Conservation (phyloP, 2,888 invertebrate genomes). For the Maniola hyperantus region DNA sequence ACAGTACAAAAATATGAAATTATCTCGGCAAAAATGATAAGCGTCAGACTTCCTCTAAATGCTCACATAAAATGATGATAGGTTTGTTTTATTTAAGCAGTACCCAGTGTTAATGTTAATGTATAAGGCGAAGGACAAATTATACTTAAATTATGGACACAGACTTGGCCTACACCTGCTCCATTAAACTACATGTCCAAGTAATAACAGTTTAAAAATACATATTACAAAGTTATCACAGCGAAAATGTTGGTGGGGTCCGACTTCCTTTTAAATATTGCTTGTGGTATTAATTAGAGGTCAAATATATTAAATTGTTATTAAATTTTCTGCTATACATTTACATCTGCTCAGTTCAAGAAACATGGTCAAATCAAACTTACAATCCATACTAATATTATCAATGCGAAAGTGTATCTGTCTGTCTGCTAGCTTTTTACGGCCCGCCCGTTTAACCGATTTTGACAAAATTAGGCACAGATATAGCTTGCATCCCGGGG, state of each 20-base stretch:
- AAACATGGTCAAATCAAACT: too few species aligned
- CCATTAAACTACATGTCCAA: not conserved
- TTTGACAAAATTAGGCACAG: too few species aligned
- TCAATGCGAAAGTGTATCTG: too few species aligned
- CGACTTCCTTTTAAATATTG: conserved; percentile 32
- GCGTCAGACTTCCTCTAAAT: conserved; percentile 39
- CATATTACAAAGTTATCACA: conserved; percentile 22
- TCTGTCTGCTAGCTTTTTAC: too few species aligned
- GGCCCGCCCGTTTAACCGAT: too few species aligned
- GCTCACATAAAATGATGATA: conserved; percentile 29
- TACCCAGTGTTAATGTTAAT: not conserved
- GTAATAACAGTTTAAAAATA: conserved; percentile 23
- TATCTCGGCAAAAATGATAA: conserved; percentile 31
- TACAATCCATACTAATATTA: too few species aligned
- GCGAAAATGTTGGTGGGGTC: conserved; percentile 27
- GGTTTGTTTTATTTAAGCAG: conserved; percentile 11
- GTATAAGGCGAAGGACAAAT: not conserved
- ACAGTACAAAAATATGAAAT: conserved; percentile 29
- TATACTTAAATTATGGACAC: too few species aligned
- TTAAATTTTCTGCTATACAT: too few species aligned
- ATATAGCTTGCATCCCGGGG: too few species aligned
- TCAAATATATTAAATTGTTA: too few species aligned
- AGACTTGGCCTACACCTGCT: not conserved
- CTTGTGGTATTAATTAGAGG: conserved; percentile 16
- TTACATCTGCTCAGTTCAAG: too few species aligned